Evolutionary conservation across 2,113 vertebrate genomes (phyloP).

Genomic region (Monopterus albus): DNA sequence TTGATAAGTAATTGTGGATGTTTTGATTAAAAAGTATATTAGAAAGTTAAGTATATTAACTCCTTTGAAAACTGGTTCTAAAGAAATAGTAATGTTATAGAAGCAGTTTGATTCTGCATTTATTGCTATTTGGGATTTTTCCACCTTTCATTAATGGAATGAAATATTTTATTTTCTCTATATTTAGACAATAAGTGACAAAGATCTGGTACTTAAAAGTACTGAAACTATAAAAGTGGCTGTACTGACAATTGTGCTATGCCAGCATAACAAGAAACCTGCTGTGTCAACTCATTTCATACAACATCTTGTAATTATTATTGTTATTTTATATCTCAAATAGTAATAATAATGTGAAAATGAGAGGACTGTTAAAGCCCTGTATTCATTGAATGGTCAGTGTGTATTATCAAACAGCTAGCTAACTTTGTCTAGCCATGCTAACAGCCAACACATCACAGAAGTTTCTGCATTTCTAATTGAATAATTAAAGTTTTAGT

Average conservation of each 20-base stretch:
- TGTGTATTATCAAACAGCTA: background rate
- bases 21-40: background rate
- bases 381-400: background rate
- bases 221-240: too few species aligned
- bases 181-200: too few species aligned
- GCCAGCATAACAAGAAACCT: too few species aligned
- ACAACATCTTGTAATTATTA: too few species aligned
- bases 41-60: background rate
- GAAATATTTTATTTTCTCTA: too few species aligned
- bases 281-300: too few species aligned
- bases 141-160: background rate
- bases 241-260: too few species aligned
- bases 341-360: too few species aligned
- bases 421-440: background rate
- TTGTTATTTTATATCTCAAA: too few species aligned
- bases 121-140: background rate
- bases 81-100: background rate
- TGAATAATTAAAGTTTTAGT: background rate
- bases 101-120: too few species aligned
- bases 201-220: too few species aligned
- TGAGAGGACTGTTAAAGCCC: too few species aligned
- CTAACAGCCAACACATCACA: background rate
- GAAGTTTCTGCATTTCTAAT: background rate
- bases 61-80: background rate
- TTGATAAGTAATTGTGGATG: background rate